Evolutionary conservation across 2,888 invertebrate genomes (phyloP), one percentile per base, ranked within the genome.

Genomic region (Rhagonycha lutea): DNA sequence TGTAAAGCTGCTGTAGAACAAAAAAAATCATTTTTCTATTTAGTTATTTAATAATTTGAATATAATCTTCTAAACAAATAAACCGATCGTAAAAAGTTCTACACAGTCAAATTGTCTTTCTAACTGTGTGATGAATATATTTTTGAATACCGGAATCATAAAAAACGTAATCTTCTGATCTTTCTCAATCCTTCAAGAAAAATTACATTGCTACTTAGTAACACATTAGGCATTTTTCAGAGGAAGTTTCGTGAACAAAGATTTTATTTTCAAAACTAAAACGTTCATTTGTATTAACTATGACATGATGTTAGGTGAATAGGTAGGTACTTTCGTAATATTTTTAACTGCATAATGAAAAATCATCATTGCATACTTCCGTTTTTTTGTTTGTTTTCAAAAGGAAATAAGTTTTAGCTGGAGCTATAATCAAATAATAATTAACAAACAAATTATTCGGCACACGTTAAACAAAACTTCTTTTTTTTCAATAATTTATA

Each of bases 291-390:
- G 47, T 47, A n/a, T 7, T 7, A n/a, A 47, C 47, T 47, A 8
- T 47, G 47, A 47, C 47, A n/a, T n/a, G 47, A 47, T 47, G 47
- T n/a, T 47, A n/a, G 47, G 5, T 47, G 47, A 47, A 18, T 26
- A 62, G 18, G 24, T 26, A 62, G 18, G 24, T 65, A 24, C 63
- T 23, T 65, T n/a, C 63, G 26, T 65, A 65, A 65, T 65, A 24
- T n/a, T 73, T 76, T 70, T 26, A 14, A 76, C 61, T 75, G 77
- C 75, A 80, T 79, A 81, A 81, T 80, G 75, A 78, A 69, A 72
- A 79, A 72, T 73, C 79, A 81, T 78, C 76, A 77, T 69, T 74
- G 73, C 80, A 76, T 81, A 74, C 70, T 81, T 81, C 81, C 81
- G 79, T 77, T 80, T 69, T n/a, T 71, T 79, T 78, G 78, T 74